phyloP scores from a whole-genome alignment of 2,113 vertebrate genomes.

The Forbesichthys papilliferus region DNA sequence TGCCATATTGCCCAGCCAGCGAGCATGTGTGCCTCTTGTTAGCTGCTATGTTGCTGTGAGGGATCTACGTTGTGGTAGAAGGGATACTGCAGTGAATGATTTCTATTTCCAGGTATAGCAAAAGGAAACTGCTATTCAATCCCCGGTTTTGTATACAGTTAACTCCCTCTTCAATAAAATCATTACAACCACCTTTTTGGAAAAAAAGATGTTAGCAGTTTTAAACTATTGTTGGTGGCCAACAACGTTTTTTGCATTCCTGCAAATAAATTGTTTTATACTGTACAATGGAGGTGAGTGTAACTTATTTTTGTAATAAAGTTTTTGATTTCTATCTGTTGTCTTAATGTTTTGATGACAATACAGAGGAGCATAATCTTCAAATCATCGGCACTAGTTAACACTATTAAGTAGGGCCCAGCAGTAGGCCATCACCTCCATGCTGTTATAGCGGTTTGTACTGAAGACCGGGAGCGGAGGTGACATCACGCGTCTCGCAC shows the following conservation, averaged over 20 bases:
- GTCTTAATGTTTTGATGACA: slow-evolving; percentile 69
- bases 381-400: no score
- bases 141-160: slow-evolving; percentile 82
- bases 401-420: not conserved
- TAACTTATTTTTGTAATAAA: slow-evolving; percentile 99
- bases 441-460: no score
- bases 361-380: not conserved
- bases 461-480: slow-evolving; percentile 44
- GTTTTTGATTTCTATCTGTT: slow-evolving; percentile 93
- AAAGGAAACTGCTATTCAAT: slow-evolving; percentile 79
- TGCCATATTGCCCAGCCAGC: slow-evolving; percentile 56
- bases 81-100: slow-evolving; percentile 81
- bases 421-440: no score
- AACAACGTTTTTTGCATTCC: slow-evolving; percentile 99
- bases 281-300: slow-evolving; percentile 99
- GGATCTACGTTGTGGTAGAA: slow-evolving; percentile 69
- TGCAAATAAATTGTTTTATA: slow-evolving; percentile 99
- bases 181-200: slow-evolving; percentile 89
- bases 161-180: slow-evolving; percentile 81
- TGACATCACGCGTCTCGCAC: slow-evolving; percentile 60
- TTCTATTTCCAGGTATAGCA: slow-evolving; percentile 80
- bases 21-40: slow-evolving; percentile 52
- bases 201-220: slow-evolving; percentile 95
- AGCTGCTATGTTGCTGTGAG: slow-evolving; percentile 48
- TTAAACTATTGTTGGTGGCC: slow-evolving; percentile 98